Base-by-base conservation (phyloP, 2,888 invertebrate species). In the Xestia ashworthii region DNA sequence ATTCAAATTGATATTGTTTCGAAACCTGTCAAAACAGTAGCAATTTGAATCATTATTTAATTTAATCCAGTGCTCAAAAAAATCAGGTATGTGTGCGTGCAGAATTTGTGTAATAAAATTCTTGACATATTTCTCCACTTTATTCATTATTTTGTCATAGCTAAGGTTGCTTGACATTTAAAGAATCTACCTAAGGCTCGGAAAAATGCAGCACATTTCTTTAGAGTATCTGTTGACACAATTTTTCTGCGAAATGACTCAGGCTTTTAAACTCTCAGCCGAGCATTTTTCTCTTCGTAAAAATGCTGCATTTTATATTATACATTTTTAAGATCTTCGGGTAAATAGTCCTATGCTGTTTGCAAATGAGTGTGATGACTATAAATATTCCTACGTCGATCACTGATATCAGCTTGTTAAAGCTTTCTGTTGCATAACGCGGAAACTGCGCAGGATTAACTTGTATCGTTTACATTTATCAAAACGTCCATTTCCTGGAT, bases 401-500 rank as follows among this genome's bases (percentile, higher is more conserved):
- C 68, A 86, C 22, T 66, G 72, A 74, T 79, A 84, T 76, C 78
- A 83, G 71, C 74, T 73, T 76, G 83, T 74, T 83, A 71, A 50
- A 82, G 60, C 72, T 74, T 86, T 79, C 78, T 71, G 65, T 87
- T 86, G 81, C 83, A 85, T 86, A 88, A 83, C 74, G 32, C 74
- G 74, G 83, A 75, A 84, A 79, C 79, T 73, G 62, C 60, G 32
- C 72, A 77, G 72, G 79, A 86, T 83, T 86, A 72, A 86, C 71
- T 86, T 70, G 70, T 84, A 84, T 85, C 74, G 68, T 76, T 71
- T 71, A 82, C 69, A 85, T 82, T 84, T 70, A 86, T 85, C 84
- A 83, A 83, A 83, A 72, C 16, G 74, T 74, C 32, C 69, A 70
- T 87, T 87, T 85, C 85, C 82, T 87, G 85, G 80, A 85, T 85